Conservation (phyloP, 2,888 invertebrate species). For the Griposia aprilina region DNA sequence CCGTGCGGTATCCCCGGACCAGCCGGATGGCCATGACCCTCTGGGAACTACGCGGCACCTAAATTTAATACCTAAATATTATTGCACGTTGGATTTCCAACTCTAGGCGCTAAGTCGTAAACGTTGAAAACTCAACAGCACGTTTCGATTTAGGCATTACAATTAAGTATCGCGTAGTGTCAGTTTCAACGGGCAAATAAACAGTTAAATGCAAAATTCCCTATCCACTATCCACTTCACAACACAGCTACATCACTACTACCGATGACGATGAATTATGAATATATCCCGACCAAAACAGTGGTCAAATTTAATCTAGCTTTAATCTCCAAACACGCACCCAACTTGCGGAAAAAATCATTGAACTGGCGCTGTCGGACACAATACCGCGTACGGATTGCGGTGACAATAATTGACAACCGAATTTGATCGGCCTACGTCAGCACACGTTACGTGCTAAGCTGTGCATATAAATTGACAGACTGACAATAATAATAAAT, state of each 20-base stretch:
- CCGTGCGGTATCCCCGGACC: too few species aligned
- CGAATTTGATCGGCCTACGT: conserved; percentile 46
- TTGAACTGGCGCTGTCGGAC: conserved; percentile 18
- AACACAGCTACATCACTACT: not conserved
- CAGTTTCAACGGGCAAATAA: not conserved
- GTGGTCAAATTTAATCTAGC: conserved; percentile 28
- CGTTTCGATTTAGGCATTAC: not conserved
- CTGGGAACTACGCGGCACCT: too few species aligned
- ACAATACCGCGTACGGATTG: not conserved
- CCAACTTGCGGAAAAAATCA: conserved; percentile 24
- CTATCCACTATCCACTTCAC: not conserved
- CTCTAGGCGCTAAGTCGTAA: not conserved
- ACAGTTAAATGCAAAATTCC: not conserved
- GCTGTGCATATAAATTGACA: not conserved
- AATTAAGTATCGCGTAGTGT: not conserved
- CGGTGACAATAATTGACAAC: conserved; percentile 25
- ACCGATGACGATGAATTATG: conserved; percentile 5
- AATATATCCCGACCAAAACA: conserved; percentile 25
- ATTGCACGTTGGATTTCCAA: not conserved
- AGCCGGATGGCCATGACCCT: too few species aligned
- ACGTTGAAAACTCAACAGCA: not conserved
- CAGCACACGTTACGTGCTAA: not conserved
- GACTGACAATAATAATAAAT: too few species aligned
- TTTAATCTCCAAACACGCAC: conserved; percentile 27
- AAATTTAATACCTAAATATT: too few species aligned